Conservation (phyloP, 2,888 invertebrate species). For the Eupithecia centaureata region DNA sequence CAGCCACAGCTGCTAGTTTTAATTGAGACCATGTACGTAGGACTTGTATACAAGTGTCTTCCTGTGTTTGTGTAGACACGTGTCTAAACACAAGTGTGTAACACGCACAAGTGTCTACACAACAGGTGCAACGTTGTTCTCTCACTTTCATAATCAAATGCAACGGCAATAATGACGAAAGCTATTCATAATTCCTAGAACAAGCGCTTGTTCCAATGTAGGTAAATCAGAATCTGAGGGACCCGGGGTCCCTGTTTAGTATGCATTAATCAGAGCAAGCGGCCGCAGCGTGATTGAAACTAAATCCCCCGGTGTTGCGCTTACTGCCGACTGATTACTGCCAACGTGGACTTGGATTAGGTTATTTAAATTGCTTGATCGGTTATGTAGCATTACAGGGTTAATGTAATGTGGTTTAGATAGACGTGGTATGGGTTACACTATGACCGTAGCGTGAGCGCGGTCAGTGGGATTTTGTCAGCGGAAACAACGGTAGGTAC, state of each 20-base stretch:
- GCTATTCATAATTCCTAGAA: conserved; percentile 17
- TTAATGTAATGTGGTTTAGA: conserved; percentile 29
- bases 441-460: neutral
- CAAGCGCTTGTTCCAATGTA: conserved; percentile 48
- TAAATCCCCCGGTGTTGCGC: conserved; percentile 73
- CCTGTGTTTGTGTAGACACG: too few species aligned
- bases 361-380: conserved; percentile 69
- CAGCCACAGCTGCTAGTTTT: too few species aligned
- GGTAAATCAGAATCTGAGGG: conserved; percentile 51
- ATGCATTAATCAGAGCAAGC: conserved; percentile 79
- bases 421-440: neutral
- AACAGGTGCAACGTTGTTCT: too few species aligned
- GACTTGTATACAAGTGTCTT: too few species aligned
- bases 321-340: conserved; percentile 73
- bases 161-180: neutral
- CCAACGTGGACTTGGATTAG: conserved; percentile 63
- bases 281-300: conserved; percentile 78
- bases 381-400: conserved; percentile 49
- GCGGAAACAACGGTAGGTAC: too few species aligned
- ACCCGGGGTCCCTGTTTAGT: conserved; percentile 74
- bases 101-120: too few species aligned
- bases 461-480: neutral
- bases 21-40: too few species aligned
- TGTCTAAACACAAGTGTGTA: too few species aligned
- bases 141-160: too few species aligned